Base-by-base conservation (phyloP, 2,113 vertebrate species). In the Megaptera novaeangliae region DNA sequence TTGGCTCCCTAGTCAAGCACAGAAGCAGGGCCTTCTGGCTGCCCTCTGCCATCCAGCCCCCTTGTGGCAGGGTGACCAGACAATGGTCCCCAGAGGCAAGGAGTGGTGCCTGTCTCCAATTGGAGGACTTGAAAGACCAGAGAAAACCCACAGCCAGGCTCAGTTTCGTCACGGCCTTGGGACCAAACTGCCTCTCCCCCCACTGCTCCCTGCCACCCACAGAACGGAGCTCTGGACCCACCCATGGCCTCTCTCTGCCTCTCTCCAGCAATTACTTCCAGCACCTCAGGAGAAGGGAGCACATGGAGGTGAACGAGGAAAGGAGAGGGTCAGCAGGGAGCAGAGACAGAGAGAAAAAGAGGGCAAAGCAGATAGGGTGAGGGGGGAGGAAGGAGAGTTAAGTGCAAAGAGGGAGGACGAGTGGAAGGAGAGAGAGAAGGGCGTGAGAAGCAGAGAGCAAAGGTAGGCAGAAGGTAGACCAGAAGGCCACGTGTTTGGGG, bases 171-270 rank as follows among this genome's bases (percentile, higher is more conserved):
- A 0, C 13, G 44, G 11, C 12, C 23, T 23, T 31, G 55, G 75
- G 39, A 39, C 8, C 63, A 6, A 59, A 2, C 4, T 7, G 41
- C 7, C 52, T 84, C 59, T 59, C 8, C 12, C 5, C 25, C 11
- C 2, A 34, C 61, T 3, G 31, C 34, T 59, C 29, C 27, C 80
- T 4, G n/a, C 39, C 39, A 64, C 29, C 90, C 41, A 41, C 46
- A 39, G 39, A 72, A 41, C 6, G 25, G 75, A 75, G 21, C 52
- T 77, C 31, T 44, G 64, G 57, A n/a, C 49, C 59, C 39, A 13
- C 13, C 0, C 0, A 4, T 0, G 31, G 52, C 8, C 0, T 2
- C 20, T 36, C 36, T 21, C 25, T 0, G 0, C 52, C 49, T 20
- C 23, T 88, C 52, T 75, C 52, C 69, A 34, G 8, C 39, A 86